A percentile compares a stretch with the other conserved stretches of the same genome.
Conservation (phyloP, 2,797 vertebrate species). For the Helostoma temminkii region DNA sequence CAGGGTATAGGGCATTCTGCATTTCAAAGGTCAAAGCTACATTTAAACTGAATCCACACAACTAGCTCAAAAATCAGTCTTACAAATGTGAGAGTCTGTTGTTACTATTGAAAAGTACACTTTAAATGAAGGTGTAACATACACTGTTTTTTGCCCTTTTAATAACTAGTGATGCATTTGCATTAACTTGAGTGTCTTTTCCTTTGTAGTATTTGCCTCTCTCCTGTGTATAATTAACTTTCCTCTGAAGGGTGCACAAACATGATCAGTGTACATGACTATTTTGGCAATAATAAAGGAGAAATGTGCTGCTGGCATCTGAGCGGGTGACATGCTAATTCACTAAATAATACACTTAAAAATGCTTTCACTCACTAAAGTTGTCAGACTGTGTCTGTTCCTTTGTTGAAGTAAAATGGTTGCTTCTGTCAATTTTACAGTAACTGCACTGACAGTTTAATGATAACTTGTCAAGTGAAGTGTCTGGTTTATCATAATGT, state of each 20-base stretch:
- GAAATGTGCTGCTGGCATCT: conserved; percentile 26
- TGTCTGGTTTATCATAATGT: conserved; percentile 2
- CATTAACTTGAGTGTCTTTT: conserved; percentile 52
- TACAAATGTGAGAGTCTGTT: conserved; percentile 11
- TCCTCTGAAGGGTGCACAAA: conserved; percentile 51
- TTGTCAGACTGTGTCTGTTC: neutral
- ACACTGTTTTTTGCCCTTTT: conserved; percentile 7
- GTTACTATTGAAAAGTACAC: neutral
- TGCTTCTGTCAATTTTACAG: neutral
- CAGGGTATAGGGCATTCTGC: neutral
- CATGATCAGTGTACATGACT: conserved; percentile 57
- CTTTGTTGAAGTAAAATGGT: conserved; percentile 1
- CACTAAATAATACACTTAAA: neutral
- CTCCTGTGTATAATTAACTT: conserved; percentile 43
- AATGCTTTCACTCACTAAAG: conserved; percentile 3
- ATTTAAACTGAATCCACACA: conserved; percentile 4
- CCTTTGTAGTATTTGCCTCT: conserved; percentile 66
- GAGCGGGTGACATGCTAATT: conserved; percentile 17
- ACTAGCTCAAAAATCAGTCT: neutral
- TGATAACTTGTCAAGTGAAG: conserved; percentile 18
- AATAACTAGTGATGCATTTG: conserved; percentile 53
- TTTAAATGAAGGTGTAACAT: conserved; percentile 18
- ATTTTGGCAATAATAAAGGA: conserved; percentile 70
- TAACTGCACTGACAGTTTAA: neutral
- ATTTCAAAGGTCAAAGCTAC: neutral